Base-by-base conservation (phyloP, 2,113 vertebrate genomes). In the Pterocles burchelli region DNA sequence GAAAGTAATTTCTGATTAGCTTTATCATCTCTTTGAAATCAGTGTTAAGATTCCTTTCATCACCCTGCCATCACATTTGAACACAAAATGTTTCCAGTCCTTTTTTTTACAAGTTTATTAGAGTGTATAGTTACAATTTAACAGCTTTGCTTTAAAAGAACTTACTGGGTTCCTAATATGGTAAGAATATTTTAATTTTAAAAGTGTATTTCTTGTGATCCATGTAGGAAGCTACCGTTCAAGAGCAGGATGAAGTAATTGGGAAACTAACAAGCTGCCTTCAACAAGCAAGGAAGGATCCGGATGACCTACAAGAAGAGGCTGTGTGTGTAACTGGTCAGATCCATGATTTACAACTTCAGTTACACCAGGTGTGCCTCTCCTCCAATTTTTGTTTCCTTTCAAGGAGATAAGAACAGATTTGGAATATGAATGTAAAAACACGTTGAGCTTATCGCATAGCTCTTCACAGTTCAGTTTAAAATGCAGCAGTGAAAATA, bases 241-340 rank as follows among this genome's bases (percentile, higher is more conserved):
- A 98, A 88, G 98, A 99, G 79, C 97, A 98, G n/a, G 98, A 98
- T 93, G 98, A 98, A 59, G 98, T 99, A 33, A 98, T 99, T 76
- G 77, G 97, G 45, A 98, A 95, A 87, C 97, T 98, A 54, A 98
- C 98, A 51, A 76, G 75, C 51, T 98, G 98, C 97, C 97, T 98
- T 68, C 98, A 99, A 81, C 96, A 98, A 86, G 96, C 96, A 1
- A 96, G 97, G 52, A 85, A 93, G 48, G 98, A 98, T 67, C 91
- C 91, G 89, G 97, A 98, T 78, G 96, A 98, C 75, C 97, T 99
- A 1, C 98, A 99, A 54, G 94, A 98, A 29, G 98, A 99, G 85
- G 98, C 98, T 12, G 97, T 93, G 28, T 45, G 41, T 20, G 96
- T 98, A 20, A 94, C 98, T 57, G 95, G 55, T 33, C 97, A 98